These are phyloP conservation scores for Rhopalosiphum nymphaeae DNA, from an alignment of 2,888 invertebrate species.

Conservation along the genomic window DNA sequence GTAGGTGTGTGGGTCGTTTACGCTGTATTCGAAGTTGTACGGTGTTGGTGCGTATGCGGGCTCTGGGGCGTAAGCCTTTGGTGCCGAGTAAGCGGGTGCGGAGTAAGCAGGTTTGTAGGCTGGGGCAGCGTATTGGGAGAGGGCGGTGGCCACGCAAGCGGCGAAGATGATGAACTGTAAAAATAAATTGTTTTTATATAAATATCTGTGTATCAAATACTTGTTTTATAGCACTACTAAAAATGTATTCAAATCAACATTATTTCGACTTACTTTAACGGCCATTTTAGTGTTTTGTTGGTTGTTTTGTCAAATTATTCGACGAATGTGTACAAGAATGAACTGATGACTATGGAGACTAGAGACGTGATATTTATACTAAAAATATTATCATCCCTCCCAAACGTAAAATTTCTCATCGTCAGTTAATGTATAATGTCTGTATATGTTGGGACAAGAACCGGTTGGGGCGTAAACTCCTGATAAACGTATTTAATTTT, in stretches of 20 bases:
- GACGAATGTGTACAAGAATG: not conserved
- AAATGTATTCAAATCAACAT: not conserved
- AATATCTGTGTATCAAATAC: not conserved
- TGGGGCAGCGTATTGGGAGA: conserved; percentile 65
- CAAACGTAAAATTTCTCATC: no score
- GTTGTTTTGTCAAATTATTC: not conserved
- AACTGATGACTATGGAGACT: not conserved
- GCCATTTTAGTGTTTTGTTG: not conserved
- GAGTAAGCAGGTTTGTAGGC: conserved; percentile 68
- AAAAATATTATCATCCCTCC: no score
- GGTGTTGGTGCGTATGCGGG: conserved; percentile 68
- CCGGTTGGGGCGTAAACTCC: no score
- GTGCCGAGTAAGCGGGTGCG: conserved; percentile 63
- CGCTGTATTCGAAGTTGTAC: conserved; percentile 68
- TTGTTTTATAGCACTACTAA: no score
- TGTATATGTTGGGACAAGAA: no score
- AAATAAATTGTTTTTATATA: not conserved
- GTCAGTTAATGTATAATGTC: no score
- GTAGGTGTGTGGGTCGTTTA: conserved; percentile 67
- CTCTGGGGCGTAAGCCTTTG: conserved; percentile 67
- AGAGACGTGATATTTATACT: no score
- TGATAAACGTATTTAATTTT: no score
- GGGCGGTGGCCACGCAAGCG: conserved; percentile 43
- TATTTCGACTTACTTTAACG: not conserved
- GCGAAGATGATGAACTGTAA: not conserved